phyloP scores from a whole-genome alignment of 2,797 vertebrate species.

The Propithecus perrieri region DNA sequence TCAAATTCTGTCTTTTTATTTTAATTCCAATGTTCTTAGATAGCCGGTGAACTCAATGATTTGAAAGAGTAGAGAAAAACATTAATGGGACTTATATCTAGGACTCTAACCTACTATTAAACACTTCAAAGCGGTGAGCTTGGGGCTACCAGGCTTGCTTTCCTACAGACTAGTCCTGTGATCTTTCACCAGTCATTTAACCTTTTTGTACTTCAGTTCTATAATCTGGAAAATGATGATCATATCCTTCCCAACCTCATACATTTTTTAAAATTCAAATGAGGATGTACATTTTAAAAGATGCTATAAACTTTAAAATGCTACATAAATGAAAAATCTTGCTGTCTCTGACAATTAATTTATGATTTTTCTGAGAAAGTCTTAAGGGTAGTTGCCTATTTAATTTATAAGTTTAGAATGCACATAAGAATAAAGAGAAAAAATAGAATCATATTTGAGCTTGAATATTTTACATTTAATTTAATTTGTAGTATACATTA shows the following conservation, averaged over 20 bases:
- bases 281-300: neutral
- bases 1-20: neutral
- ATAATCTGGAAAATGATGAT: neutral
- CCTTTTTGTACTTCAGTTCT: neutral
- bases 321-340: neutral
- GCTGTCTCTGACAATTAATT: neutral
- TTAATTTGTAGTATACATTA: neutral
- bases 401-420: neutral
- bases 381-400: neutral
- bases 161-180: neutral
- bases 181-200: conserved; percentile 19
- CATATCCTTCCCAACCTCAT: neutral
- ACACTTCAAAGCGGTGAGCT: conserved; percentile 4
- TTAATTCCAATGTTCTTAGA: neutral
- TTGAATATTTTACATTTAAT: neutral
- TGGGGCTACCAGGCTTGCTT: neutral
- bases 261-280: conserved; percentile 21
- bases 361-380: neutral
- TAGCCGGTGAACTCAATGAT: neutral
- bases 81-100: neutral
- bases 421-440: neutral
- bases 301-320: neutral
- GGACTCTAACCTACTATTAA: neutral
- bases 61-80: neutral
- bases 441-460: neutral